Conservation (phyloP, 2,797 vertebrate species). For the Neosalanx taihuensis region DNA sequence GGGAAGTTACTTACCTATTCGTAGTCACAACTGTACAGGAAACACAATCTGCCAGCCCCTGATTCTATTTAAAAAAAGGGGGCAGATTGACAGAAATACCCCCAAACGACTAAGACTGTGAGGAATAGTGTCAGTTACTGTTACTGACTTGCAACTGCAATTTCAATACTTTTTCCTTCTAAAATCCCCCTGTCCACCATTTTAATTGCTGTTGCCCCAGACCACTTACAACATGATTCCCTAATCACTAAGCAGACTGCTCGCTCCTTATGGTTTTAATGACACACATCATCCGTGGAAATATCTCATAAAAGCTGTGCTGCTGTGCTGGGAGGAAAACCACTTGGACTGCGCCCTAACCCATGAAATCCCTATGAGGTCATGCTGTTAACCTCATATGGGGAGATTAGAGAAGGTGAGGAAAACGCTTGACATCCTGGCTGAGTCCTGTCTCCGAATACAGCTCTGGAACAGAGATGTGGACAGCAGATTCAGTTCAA, state of each 20-base stretch:
- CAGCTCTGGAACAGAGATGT: neutral
- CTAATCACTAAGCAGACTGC: slow-evolving; percentile 51
- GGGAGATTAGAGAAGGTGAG: slow-evolving; percentile 38
- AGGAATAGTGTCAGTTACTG: slow-evolving; percentile 19
- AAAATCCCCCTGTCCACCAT: slow-evolving; percentile 34
- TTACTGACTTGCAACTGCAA: neutral
- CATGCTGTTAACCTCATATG: slow-evolving; percentile 30
- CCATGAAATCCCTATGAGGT: slow-evolving; percentile 49
- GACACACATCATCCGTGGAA: slow-evolving; percentile 53
- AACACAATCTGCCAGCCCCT: slow-evolving; percentile 23
- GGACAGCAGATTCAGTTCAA: neutral
- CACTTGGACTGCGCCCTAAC: slow-evolving; percentile 40
- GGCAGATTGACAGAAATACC: slow-evolving; percentile 22
- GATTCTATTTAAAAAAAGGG: slow-evolving; percentile 36
- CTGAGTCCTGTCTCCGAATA: neutral
- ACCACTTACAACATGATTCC: slow-evolving; percentile 37
- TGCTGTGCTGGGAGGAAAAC: slow-evolving; percentile 45
- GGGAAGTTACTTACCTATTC: slow-evolving; percentile 31
- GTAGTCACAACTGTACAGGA: slow-evolving; percentile 20
- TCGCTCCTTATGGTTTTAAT: slow-evolving; percentile 48
- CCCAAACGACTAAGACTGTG: slow-evolving; percentile 5
- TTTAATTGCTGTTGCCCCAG: slow-evolving; percentile 35
- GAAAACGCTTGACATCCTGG: neutral
- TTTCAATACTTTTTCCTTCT: neutral
- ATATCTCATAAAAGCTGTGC: slow-evolving; percentile 47